Evolutionary conservation across 2,797 vertebrate species (phyloP), one percentile per base, ranked within the genome.

Genomic region (Onychomys arenicola): DNA sequence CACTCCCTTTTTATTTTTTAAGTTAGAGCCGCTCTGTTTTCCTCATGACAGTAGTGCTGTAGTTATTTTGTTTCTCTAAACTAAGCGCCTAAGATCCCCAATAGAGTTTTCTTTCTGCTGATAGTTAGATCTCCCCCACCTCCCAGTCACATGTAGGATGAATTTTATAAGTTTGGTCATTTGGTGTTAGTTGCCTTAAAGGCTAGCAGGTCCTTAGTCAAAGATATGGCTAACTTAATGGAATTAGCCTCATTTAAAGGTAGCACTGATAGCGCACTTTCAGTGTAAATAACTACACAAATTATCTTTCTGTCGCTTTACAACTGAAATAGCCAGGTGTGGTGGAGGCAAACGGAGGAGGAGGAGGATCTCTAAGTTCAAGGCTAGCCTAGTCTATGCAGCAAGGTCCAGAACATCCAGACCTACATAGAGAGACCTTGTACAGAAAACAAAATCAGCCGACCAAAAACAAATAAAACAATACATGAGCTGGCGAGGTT

Each of bases 201-300:
- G 57, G 52, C 32, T 52, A 5, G 29, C 17, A 21, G 55, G 13
- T 82, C 55, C 17, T 57, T 59, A 67, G 65, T 69, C 73, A 91
- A 76, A 80, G 49, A 89, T 67, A 37, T 82, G 9, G 89, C 82
- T 67, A 63, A 63, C 65, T 92, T 95, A 82, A 75, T 77, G 37
- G 71, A 65, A 57, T 8, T 96, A 67, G 75, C 52, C 87, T 82
- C 65, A 73, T 57, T 65, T 92, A 91, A 92, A 91, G 61, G 17
- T 75, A 43, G 19, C 52, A 12, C 29, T 10, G 52, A 59, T 93
- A 93, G n/a, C 46, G 87, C 7, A 78, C 27, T 89, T 89, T 92
- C 71, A 40, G 23, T 92, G 40, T 27, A 86, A 93, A 55, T 95
- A 95, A 80, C 76, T 90, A 52, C 49, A 69, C 65, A 84, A 80